Evolutionary conservation across 1,140 invertebrate genomes (phyloP).

Genomic region (Drosophila murphyi): DNA sequence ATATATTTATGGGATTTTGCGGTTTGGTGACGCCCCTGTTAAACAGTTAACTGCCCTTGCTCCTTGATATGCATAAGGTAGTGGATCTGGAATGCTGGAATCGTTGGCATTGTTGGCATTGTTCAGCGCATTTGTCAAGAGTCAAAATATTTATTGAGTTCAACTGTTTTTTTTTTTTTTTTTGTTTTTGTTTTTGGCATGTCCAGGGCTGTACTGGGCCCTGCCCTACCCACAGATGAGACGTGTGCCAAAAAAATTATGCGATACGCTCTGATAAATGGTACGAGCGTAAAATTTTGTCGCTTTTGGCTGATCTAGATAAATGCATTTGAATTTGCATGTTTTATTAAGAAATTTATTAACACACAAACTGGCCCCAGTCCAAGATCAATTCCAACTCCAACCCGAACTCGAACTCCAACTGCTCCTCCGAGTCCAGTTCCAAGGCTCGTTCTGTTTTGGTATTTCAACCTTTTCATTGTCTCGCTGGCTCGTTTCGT

Average conservation of each 20-base stretch:
- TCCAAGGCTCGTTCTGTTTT: slow-evolving; percentile 45
- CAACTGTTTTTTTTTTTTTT: slow-evolving; percentile 61
- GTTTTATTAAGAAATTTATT: slow-evolving; percentile 83
- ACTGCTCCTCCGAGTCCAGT: slow-evolving; percentile 10
- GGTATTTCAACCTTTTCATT: slow-evolving; percentile 63
- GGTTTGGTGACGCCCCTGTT: slow-evolving; percentile 34
- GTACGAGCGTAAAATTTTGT: slow-evolving; percentile 78
- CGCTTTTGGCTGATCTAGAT: slow-evolving; percentile 81
- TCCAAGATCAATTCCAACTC: slow-evolving; percentile 21
- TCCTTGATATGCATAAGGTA: slow-evolving; percentile 9
- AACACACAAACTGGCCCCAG: slow-evolving; percentile 42
- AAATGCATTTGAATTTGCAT: slow-evolving; percentile 83
- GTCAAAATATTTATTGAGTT: slow-evolving; percentile 83
- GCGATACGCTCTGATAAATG: slow-evolving; percentile 71
- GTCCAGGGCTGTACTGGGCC: slow-evolving; percentile 41
- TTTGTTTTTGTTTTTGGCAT: slow-evolving; percentile 11
- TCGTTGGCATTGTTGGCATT: slow-evolving; percentile 50
- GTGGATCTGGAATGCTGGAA: slow-evolving; percentile 1
- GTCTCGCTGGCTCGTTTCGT: slow-evolving; percentile 64
- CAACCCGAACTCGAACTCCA: neutral
- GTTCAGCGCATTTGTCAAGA: slow-evolving; percentile 71
- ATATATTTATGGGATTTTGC: slow-evolving; percentile 44
- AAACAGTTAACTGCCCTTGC: slow-evolving; percentile 23
- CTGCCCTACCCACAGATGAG: slow-evolving; percentile 47
- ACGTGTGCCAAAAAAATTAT: slow-evolving; percentile 76